These are phyloP conservation scores for Diuraphis noxia DNA, from an alignment of 1,140 invertebrate genomes.

Conservation along the genomic window DNA sequence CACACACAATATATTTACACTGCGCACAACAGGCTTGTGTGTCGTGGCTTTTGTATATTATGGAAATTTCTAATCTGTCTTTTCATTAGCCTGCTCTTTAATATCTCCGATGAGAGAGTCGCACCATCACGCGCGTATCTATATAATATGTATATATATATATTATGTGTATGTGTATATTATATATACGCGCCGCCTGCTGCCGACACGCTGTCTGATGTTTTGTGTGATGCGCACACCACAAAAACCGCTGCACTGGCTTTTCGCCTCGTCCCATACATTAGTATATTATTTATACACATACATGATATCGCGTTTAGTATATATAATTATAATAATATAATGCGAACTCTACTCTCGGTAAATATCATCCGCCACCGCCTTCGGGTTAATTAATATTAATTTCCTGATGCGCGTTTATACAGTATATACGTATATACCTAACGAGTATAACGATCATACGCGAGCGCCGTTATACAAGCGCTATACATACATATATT, in stretches of 20 bases:
- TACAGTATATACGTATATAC: not conserved
- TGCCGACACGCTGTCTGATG: not conserved
- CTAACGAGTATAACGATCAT: not conserved
- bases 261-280: not conserved
- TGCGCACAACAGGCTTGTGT: not conserved
- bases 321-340: not conserved
- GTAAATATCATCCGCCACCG: constrained; percentile 25
- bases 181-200: not conserved
- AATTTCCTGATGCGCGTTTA: constrained; percentile 12
- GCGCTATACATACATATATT: too few relatives aligned
- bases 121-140: not conserved
- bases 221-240: not conserved
- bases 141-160: too few relatives aligned
- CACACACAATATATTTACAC: not conserved
- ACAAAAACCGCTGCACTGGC: constrained; percentile 21
- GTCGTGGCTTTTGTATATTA: constrained; percentile 34
- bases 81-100: constrained; percentile 18
- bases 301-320: not conserved
- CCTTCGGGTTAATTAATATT: constrained; percentile 34
- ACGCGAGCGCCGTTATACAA: not conserved
- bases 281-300: not conserved
- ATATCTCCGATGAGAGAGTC: not conserved
- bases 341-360: not conserved
- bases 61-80: constrained; percentile 43
- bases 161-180: not conserved